phyloP scores from a whole-genome alignment of 1,140 invertebrate genomes.

The Bombus huntii region DNA sequence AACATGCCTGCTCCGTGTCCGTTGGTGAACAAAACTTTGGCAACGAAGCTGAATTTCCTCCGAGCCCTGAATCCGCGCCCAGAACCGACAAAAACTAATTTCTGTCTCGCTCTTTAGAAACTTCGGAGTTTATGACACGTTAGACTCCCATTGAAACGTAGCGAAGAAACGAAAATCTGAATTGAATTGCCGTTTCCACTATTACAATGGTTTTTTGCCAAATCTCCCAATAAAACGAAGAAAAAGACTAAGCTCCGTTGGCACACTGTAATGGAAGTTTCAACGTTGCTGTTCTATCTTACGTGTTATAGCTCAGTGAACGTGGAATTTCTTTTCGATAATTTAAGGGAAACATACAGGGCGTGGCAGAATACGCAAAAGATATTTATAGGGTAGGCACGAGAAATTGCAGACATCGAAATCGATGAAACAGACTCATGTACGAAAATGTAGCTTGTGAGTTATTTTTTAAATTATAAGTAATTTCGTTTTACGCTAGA shows the following conservation, averaged over 20 bases:
- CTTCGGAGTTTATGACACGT: slow-evolving; percentile 14
- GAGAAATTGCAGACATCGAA: too few relatives aligned
- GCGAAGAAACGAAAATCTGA: slow-evolving; percentile 17
- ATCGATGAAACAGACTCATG: too few relatives aligned
- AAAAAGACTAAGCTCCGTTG: background rate
- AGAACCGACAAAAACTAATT: slow-evolving; percentile 27
- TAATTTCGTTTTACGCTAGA: too few relatives aligned
- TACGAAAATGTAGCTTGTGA: too few relatives aligned
- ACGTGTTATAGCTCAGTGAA: background rate
- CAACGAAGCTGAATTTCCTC: slow-evolving; percentile 7
- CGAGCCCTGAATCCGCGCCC: background rate
- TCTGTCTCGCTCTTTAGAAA: slow-evolving; percentile 14
- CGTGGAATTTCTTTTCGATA: background rate
- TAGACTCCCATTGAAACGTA: background rate
- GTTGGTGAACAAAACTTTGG: slow-evolving; percentile 14
- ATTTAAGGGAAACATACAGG: background rate
- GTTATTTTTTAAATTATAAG: too few relatives aligned
- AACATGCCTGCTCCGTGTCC: slow-evolving; percentile 10
- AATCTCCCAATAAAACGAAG: background rate
- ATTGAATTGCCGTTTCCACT: background rate
- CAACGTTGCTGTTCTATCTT: background rate
- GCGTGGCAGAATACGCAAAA: too few relatives aligned
- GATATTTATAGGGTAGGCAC: too few relatives aligned
- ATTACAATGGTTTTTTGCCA: background rate
- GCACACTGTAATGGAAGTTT: background rate